Evolutionary conservation across 30 jellyfish, hydroid and myxozoan genomes (phyloP), one percentile per base, ranked within the genome.

Genomic region (Cassiopea andromeda): DNA sequence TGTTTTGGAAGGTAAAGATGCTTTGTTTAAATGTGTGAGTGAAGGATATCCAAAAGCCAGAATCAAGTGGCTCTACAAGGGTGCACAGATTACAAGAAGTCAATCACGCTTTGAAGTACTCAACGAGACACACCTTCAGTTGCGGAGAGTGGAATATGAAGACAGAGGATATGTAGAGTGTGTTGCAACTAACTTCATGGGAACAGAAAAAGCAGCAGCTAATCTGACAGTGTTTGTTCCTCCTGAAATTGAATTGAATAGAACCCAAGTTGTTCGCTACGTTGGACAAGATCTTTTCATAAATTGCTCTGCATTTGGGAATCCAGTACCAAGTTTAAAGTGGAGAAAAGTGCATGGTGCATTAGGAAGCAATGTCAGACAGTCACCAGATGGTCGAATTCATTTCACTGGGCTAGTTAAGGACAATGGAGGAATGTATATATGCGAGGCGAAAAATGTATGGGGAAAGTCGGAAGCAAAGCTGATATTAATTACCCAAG

Each of bases 351-450:
- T 75, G 27, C 58, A 49, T 48, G 84, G 91, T 2, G 5, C 7
- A 1, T 38, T 64, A 18, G 18, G 82, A 10, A 44, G 61, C 44
- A 75, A 74, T 48, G 61, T 87, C 14, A 75, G 43, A 13, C 44
- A 13, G 14, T 18, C 57, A 5, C 73, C 72, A 60, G 76, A 83
- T 50, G 85, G 85, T 2, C 74, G 57, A 15, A 47, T 92, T 47
- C 50, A 48, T 16, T 17, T 92, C 5, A 60, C 74, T 2, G 72
- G 57, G 69, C 60, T 87, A 48, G 61, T 6, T 8, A 18, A 71
- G 44, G 79, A 48, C 0, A 88, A 80, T 80, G 76, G 69, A 1
- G 98, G 94, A 18, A n/a, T 66, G 86, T 92, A 92, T 67, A 76
- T 38, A 15, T 92, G 98, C 86, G 54, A 16, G 12, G 98, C 88